Conservation (phyloP, 2,888 invertebrate species). For the Darwinula stevensoni region DNA sequence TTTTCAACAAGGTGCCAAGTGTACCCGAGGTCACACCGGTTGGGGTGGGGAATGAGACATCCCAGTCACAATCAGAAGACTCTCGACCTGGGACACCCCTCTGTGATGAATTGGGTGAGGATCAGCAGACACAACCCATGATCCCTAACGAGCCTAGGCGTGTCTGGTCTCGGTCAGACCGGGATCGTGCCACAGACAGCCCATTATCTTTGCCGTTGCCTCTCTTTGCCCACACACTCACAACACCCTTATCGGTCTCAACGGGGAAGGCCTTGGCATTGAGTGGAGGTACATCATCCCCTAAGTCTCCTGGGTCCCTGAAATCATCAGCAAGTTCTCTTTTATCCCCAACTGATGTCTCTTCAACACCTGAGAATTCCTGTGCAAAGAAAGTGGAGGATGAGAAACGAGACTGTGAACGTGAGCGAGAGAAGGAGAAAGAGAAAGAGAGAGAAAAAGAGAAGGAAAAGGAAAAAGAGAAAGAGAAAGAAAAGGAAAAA, state of each 20-base stretch:
- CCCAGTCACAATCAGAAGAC: slow-evolving; percentile 22
- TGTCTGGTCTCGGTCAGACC: too few species aligned
- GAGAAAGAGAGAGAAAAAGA: too few species aligned
- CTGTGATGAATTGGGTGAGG: slow-evolving; percentile 48
- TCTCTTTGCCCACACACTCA: slow-evolving; percentile 35
- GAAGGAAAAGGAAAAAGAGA: too few species aligned
- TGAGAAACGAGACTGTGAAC: too few species aligned
- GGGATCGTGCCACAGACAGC: slow-evolving; percentile 28
- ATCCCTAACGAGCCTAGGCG: slow-evolving; percentile 42
- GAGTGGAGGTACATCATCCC: background rate
- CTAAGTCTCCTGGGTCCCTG: background rate
- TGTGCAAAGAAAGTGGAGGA: background rate
- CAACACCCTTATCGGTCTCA: background rate
- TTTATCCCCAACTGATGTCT: background rate
- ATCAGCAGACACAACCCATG: slow-evolving; percentile 13
- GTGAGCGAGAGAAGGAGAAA: too few species aligned
- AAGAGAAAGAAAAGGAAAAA: too few species aligned
- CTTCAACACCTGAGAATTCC: background rate
- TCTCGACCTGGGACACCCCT: slow-evolving; percentile 59
- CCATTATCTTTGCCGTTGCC: slow-evolving; percentile 61
- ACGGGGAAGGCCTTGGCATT: background rate
- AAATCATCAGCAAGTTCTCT: too few species aligned
- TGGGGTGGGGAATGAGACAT: slow-evolving; percentile 20
- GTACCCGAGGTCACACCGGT: background rate
- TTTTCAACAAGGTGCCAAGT: slow-evolving; percentile 1